phyloP scores from a whole-genome alignment of 2,797 vertebrate species.

The Somateria mollissima region DNA sequence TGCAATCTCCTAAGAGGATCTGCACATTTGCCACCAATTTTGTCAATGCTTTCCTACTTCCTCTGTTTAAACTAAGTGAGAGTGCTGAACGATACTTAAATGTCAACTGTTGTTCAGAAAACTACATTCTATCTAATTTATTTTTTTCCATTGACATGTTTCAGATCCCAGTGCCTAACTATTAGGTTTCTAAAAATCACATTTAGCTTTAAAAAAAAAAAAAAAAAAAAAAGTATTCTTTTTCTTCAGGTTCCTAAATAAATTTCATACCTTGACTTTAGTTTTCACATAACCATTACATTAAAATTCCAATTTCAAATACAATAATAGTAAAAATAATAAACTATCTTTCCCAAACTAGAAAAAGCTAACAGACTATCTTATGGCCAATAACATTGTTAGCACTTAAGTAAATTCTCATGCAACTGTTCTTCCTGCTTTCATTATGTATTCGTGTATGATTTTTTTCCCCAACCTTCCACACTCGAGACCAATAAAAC shows the following conservation, averaged over 20 bases:
- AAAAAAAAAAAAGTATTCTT: background rate
- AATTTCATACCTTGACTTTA: background rate
- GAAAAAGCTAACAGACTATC: background rate
- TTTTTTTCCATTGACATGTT: background rate
- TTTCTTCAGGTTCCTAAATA: background rate
- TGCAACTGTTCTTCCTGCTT: background rate
- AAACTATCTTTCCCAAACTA: background rate
- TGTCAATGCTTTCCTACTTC: background rate
- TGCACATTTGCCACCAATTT: background rate
- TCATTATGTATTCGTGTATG: background rate
- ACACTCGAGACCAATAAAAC: background rate
- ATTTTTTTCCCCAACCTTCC: background rate
- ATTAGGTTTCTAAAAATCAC: background rate
- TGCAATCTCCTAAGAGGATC: background rate
- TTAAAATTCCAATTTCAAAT: background rate
- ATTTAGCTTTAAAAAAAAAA: background rate
- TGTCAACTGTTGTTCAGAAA: background rate
- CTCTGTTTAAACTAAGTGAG: background rate
- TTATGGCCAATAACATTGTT: background rate
- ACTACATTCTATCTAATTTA: background rate
- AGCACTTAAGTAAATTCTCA: background rate
- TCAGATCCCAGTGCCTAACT: background rate
- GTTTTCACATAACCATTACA: background rate
- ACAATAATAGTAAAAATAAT: background rate
- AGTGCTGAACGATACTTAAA: background rate